A percentile compares a stretch with the other conserved stretches of the same genome.
Evolutionary conservation across 2,113 vertebrate species (phyloP).

Genomic region (Salvelinus sp.): DNA sequence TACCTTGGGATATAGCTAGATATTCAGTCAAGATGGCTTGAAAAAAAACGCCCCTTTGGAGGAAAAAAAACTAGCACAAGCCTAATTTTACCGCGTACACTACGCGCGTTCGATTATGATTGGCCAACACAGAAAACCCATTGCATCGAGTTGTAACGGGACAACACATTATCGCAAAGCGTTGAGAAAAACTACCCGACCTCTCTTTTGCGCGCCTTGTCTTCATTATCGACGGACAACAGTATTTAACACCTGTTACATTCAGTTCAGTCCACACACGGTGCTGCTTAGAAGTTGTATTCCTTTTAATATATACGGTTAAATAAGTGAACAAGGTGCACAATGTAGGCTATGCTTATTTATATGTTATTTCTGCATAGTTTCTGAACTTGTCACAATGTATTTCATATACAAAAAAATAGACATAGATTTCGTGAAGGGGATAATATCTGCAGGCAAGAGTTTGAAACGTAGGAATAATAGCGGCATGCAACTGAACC

Average conservation of each 20-base stretch:
- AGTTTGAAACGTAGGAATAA: too few relatives aligned
- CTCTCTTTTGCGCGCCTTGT: conserved; percentile 57
- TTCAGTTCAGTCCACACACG: not conserved
- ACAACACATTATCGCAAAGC: conserved; percentile 19
- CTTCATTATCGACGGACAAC: conserved; percentile 7
- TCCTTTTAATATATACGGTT: not conserved
- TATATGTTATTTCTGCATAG: too few relatives aligned
- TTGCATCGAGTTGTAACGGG: conserved; percentile 23
- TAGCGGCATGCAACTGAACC: too few relatives aligned
- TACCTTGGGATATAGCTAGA: conserved; percentile 69
- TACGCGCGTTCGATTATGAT: conserved; percentile 62
- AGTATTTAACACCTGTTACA: conserved; percentile 18
- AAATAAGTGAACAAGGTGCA: not conserved
- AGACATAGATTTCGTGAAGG: too few relatives aligned
- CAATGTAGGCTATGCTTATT: not conserved
- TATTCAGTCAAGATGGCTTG: conserved; percentile 78
- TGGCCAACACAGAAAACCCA: conserved; percentile 39
- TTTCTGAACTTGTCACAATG: too few relatives aligned
- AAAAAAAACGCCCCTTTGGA: conserved; percentile 76
- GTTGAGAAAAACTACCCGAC: conserved; percentile 57
- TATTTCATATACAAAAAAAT: too few relatives aligned
- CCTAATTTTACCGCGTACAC: conserved; percentile 48
- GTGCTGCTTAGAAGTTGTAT: not conserved
- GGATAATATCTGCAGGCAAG: too few relatives aligned
- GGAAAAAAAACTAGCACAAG: conserved; percentile 63